Conservation (phyloP, 2,797 vertebrate species). For the Squalus acanthias region DNA sequence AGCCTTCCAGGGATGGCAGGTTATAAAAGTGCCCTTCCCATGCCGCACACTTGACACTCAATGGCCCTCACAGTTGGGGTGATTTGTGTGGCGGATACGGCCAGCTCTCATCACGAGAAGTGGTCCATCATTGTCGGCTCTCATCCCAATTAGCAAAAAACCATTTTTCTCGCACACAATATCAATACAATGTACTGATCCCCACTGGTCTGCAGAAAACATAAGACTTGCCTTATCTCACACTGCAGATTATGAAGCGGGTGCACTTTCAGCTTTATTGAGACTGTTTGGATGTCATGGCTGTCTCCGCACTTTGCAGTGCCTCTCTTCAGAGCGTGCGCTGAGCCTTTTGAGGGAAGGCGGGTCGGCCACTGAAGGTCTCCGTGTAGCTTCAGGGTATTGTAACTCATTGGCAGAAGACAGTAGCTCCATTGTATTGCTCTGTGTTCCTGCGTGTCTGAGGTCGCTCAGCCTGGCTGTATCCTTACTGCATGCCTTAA, state of each 20-base stretch:
- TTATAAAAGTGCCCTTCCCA: not conserved
- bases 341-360: not conserved
- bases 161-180: not conserved
- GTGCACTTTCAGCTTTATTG: not conserved
- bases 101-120: not conserved
- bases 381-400: not conserved
- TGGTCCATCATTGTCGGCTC: not conserved
- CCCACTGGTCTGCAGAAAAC: not conserved
- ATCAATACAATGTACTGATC: not conserved
- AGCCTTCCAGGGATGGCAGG: not conserved
- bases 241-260: not conserved
- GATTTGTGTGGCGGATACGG: too few relatives aligned
- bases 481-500: conserved; percentile 14
- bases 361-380: not conserved
- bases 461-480: not conserved
- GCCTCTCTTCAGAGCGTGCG: too few relatives aligned
- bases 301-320: not conserved
- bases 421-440: not conserved
- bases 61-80: not conserved
- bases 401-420: not conserved
- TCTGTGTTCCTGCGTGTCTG: not conserved
- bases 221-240: not conserved
- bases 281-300: not conserved
- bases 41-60: not conserved
- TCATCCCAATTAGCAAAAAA: not conserved